Evolutionary conservation across 2,888 invertebrate genomes (phyloP), one percentile per base, ranked within the genome.

Genomic region (Resseliella maxima): DNA sequence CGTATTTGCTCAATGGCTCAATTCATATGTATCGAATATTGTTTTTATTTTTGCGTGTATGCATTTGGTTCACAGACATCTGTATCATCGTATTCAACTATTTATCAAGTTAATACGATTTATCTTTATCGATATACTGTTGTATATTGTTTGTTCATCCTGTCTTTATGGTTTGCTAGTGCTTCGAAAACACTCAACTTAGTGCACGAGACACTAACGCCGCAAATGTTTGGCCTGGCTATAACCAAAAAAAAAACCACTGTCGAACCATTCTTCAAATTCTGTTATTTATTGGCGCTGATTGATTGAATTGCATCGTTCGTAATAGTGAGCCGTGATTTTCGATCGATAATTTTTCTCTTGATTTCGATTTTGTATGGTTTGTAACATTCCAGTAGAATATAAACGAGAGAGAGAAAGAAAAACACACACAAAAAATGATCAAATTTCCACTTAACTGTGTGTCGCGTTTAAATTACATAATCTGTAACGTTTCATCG

Each of bases 101-200:
- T 72, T 72, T 72, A 72, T 35, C 31, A 18, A 72, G 31, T 35
- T 72, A 72, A 72, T 31, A 31, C 31, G 72, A 72, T 72, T 72
- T n/a, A 72, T 72, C 31, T 59, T n/a, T 72, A 72, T 72, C 72
- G 31, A 72, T 72, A 15, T 31, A 21, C 50, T 50, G 12, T 18
- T 8, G 21, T 50, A 24, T 59, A 59, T 59, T 59, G 27, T 59
- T n/a, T 59, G 59, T 24, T 59, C 59, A 24, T 15, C 3, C 15
- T 12, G 3, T 59, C 59, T 24, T 59, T 5, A 12, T n/a, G 6
- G 15, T 8, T 59, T 24, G 12, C 50, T 50, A 8, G 21, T n/a
- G n/a, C n/a, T n/a, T n/a, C n/a, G n/a, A n/a, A n/a, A n/a, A n/a
- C n/a, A n/a, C n/a, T n/a, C n/a, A n/a, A n/a, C n/a, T n/a, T n/a